Evolutionary conservation across 2,888 invertebrate species (phyloP), one percentile per base, ranked within the genome.

Genomic region (Augochlorella aurata): DNA sequence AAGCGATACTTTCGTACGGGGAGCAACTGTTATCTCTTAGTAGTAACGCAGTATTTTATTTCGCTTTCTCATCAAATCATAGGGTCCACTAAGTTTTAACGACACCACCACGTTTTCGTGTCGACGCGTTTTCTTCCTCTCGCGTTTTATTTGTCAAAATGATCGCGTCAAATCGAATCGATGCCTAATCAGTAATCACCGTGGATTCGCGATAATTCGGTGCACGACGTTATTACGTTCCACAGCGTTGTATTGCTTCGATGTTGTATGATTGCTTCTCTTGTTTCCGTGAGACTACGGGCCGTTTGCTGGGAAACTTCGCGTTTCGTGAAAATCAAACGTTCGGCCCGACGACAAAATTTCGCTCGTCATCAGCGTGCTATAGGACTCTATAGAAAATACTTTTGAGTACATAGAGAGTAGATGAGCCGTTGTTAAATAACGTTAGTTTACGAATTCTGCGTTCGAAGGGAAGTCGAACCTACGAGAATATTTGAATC

Each of bases 151-250:
- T 61, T 9, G 14, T 61, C 61, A 29, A 61, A 18, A 77, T 77
- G 86, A 87, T 82, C 88, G 86, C 86, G 86, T 83, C 88, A 88
- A 87, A 77, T 73, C 69, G 74, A 49, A 68, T 76, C 44, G 75
- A 82, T 81, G 29, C 63, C 54, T 65, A 65, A 52, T 79, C 69
- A 68, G 38, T 65, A 68, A 52, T 79, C 69, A 68, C 50, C 52
- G 44, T 66, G 65, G 69, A 66, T 67, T 58, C 74, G 58, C 8
- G 67, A 68, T 65, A 77, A 66, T 77, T 68, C 76, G 45, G 47
- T 44, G 61, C 75, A 61, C 38, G 63, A 63, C 54, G 21, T 58
- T 16, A 78, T 78, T 63, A 49, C 38, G 24, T 63, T 67, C 66
- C 52, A 68, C 63, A 68, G 77, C 47, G 67, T 76, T 81, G 67